A percentile compares a stretch with the other conserved stretches of the same genome.
Evolutionary conservation across 2,888 invertebrate species (phyloP).

Genomic region (Cataglyphis altisquamis): DNA sequence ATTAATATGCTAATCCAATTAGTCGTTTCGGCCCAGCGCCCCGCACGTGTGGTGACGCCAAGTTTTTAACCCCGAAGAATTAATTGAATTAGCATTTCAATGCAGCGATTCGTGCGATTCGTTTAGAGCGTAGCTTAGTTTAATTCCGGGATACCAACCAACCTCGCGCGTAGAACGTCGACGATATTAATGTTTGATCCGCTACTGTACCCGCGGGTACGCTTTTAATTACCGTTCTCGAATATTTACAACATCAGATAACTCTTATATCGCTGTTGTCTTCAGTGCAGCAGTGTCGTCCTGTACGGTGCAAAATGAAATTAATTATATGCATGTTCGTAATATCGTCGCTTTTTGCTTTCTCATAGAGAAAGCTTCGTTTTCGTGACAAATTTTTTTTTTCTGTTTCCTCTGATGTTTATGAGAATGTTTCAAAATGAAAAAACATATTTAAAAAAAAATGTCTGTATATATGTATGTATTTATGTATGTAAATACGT

Average conservation of each 20-base stretch:
- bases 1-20: conserved; percentile 70
- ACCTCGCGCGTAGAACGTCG: conserved; percentile 46
- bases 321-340: conserved; percentile 34
- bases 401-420: too few species aligned
- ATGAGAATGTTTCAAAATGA: too few species aligned
- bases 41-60: conserved; percentile 64
- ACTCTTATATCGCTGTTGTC: conserved; percentile 28
- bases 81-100: conserved; percentile 71
- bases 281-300: conserved; percentile 6
- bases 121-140: conserved; percentile 58
- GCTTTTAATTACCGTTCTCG: conserved; percentile 64
- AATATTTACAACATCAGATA: conserved; percentile 58
- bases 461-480: too few species aligned
- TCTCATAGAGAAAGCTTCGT: too few species aligned
- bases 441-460: too few species aligned
- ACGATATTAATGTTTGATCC: conserved; percentile 69
- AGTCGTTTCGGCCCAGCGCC: conserved; percentile 59
- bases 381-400: too few species aligned
- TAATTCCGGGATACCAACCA: conserved; percentile 41
- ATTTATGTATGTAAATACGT: too few species aligned
- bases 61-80: conserved; percentile 59
- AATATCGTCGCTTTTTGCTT: neutral
- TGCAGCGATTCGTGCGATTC: conserved; percentile 62
- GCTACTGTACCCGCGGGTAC: conserved; percentile 39
- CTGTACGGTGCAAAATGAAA: conserved; percentile 21